Evolutionary conservation across 2,888 invertebrate species (phyloP).

Genomic region (Sphaerophoria rueppellii): DNA sequence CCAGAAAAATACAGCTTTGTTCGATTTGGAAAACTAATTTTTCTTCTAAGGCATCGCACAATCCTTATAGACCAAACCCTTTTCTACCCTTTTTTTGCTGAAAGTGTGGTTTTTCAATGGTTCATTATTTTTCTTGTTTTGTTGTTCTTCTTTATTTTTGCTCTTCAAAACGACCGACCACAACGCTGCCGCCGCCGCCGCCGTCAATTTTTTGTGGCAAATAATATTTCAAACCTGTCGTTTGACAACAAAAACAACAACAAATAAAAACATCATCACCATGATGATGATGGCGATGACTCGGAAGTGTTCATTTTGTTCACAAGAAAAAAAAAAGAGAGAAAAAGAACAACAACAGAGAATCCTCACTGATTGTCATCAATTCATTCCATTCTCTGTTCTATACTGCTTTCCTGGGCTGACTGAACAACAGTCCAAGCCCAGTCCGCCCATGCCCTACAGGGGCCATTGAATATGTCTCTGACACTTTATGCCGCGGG

Average conservation of each 20-base stretch:
- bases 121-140: constrained; percentile 22
- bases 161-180: constrained; percentile 7
- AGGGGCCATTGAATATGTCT: neutral
- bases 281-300: neutral
- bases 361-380: constrained; percentile 15
- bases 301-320: constrained; percentile 21
- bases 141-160: constrained; percentile 1
- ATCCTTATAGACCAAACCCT: neutral
- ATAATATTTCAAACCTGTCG: constrained; percentile 67
- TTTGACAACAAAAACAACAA: constrained; percentile 1
- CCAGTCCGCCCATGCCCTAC: neutral
- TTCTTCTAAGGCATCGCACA: neutral
- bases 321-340: neutral
- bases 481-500: neutral
- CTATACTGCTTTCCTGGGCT: too few species aligned
- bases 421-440: too few species aligned
- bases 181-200: neutral
- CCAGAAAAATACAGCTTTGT: constrained; percentile 3
- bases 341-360: neutral
- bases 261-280: constrained; percentile 11
- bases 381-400: neutral
- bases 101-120: neutral
- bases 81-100: neutral
- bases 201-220: constrained; percentile 55
- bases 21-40: constrained; percentile 18